These are phyloP conservation scores for Leucophenga varia DNA, from an alignment of 1,140 invertebrate genomes.

Conservation along the genomic window DNA sequence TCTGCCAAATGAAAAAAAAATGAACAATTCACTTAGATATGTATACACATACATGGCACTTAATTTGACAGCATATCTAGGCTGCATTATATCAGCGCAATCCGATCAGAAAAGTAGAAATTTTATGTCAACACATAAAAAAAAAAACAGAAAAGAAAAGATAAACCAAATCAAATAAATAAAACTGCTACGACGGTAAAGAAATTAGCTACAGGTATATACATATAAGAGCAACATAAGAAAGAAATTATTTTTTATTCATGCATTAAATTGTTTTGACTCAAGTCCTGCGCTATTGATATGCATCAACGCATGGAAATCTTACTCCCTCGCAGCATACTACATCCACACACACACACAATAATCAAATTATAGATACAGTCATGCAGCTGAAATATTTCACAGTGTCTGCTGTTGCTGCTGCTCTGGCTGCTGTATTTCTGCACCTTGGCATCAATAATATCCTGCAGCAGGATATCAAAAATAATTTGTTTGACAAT, in stretches of 20 bases:
- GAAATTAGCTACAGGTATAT: too few species aligned
- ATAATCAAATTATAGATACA: conserved; percentile 48
- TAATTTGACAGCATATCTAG: not conserved
- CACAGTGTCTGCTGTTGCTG: conserved; percentile 26
- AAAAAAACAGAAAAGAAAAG: too few species aligned
- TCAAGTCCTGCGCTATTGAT: conserved; percentile 31
- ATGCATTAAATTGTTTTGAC: conserved; percentile 54
- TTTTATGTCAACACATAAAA: too few species aligned
- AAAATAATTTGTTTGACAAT: conserved; percentile 57
- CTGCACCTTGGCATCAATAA: conserved; percentile 29
- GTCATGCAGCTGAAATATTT: conserved; percentile 39
- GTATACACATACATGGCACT: conserved; percentile 23
- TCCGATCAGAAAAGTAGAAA: too few species aligned
- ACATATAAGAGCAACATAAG: too few species aligned
- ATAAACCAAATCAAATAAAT: too few species aligned
- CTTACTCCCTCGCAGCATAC: conserved; percentile 4
- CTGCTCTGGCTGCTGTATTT: too few species aligned
- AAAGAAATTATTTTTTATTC: conserved; percentile 47
- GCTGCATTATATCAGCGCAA: not conserved
- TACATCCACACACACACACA: conserved; percentile 22
- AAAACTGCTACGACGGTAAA: too few species aligned
- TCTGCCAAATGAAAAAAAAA: conserved; percentile 8
- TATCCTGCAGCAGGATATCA: conserved; percentile 48
- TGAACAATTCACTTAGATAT: conserved; percentile 15
- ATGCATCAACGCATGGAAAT: conserved; percentile 15